A percentile compares a stretch with the other conserved stretches of the same genome.
These are phyloP conservation scores for Limnephilus marmoratus DNA, from an alignment of 2,888 invertebrate species.

Conservation along the genomic window DNA sequence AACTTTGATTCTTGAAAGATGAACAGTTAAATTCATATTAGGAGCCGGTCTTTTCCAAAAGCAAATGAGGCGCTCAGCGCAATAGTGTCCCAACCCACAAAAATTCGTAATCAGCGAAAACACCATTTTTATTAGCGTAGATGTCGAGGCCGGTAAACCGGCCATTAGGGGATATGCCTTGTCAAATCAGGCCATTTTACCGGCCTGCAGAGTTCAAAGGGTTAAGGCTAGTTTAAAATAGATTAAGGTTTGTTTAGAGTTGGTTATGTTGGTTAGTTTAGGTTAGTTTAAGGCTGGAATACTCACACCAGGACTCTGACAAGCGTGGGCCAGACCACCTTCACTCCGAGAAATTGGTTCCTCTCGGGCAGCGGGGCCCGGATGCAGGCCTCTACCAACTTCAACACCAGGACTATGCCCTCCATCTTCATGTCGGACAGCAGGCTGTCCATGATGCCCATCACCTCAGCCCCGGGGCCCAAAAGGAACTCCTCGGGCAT, in stretches of 20 bases:
- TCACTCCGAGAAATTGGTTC: slow-evolving; percentile 82
- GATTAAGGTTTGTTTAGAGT: no score
- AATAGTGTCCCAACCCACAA: no score
- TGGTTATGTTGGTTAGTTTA: no score
- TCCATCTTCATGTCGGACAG: slow-evolving; percentile 87
- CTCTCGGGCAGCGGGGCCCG: slow-evolving; percentile 85
- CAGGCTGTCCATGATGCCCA: slow-evolving; percentile 83
- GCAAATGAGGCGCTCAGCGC: no score
- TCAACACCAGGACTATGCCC: slow-evolving; percentile 84
- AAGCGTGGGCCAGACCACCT: slow-evolving; percentile 74
- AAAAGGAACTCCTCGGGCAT: slow-evolving; percentile 87
- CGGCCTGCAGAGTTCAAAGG: no score
- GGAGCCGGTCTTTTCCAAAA: no score
- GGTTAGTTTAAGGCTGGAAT: neutral
- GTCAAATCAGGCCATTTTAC: no score
- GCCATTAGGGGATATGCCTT: no score
- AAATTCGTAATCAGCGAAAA: no score
- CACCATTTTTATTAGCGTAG: no score
- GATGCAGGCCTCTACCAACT: slow-evolving; percentile 86
- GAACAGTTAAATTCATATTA: neutral
- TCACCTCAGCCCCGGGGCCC: slow-evolving; percentile 83
- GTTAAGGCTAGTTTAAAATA: no score
- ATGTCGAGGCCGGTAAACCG: no score
- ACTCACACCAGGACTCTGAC: slow-evolving; percentile 62
- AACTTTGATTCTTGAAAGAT: neutral